Base-by-base conservation (phyloP, 2,797 vertebrate species). In the Neoniphon sammara region DNA sequence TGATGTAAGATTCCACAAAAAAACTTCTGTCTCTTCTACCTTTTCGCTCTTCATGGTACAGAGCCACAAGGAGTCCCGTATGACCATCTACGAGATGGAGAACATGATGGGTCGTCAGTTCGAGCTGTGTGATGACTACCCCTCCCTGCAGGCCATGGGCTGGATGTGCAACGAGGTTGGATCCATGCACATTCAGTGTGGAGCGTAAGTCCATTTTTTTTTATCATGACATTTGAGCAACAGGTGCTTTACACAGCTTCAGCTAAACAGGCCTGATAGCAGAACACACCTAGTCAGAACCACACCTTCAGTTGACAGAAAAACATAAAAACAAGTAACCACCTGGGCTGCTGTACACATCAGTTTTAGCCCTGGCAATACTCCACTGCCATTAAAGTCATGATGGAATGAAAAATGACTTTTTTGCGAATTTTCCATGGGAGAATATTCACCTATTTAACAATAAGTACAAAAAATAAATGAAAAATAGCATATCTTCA, bases 71-170 rank as follows among this genome's bases (percentile, higher is more conserved):
- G 94, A 94, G 55, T 96, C 95, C 60, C 94, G 94, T 73, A 85
- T 98, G 95, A 95, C 93, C 89, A 94, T 98, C 92, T 98, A 90
- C 0, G 96, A 98, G 93, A 89, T 85, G 69, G 96, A 98, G 92
- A 98, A 97, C 91, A 97, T 98, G 93, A 91, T 91, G 73, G 97
- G 97, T 70, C 94, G 86, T 85, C 94, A 96, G 87, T 97, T 96
- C 7, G 96, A 98, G 89, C 94, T 98, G 92, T 95, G 89, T 0
- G 95, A 96, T 0, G 97, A 98, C 89, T 97, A 95, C 76, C 95
- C 97, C 49, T 98, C 97, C 3, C 95, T 98, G 88, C 96, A 97
- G 68, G 96, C 94, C 73, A 96, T 97, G 96, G 97, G 97, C 78
- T 98, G 97, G 97, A 93, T 94, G 42, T 94, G 95, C 94, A 98